Percentiles rank a stretch among this genome's conserved stretches.
phyloP scores from a whole-genome alignment of 2,888 invertebrate species.

The Cerastis leucographa region DNA sequence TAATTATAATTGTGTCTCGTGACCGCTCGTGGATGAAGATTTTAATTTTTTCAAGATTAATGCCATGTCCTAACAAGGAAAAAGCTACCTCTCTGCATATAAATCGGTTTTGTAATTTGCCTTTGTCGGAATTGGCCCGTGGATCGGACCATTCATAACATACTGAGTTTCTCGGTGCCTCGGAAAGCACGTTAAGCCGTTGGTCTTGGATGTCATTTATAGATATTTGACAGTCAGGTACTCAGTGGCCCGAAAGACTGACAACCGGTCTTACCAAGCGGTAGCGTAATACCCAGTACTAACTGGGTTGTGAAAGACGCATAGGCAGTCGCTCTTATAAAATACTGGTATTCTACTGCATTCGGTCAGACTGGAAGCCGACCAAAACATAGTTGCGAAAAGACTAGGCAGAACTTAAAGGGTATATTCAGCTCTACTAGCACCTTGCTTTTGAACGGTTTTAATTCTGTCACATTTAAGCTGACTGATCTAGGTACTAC shows the following conservation, averaged over 20 bases:
- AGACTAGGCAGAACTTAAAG: too few species aligned
- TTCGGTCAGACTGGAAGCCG: too few species aligned
- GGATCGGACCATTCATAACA: background rate
- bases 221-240: background rate
- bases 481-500: too few species aligned
- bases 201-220: background rate
- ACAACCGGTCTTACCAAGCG: background rate
- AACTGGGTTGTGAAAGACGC: too few species aligned
- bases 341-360: too few species aligned
- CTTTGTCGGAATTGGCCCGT: background rate
- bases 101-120: background rate
- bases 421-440: too few species aligned
- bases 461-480: too few species aligned
- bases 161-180: background rate
- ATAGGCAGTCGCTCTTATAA: too few species aligned
- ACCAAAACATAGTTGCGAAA: too few species aligned
- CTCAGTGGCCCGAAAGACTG: background rate
- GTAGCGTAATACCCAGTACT: too few species aligned
- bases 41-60: background rate
- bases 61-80: background rate
- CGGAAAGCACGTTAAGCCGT: background rate
- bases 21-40: background rate
- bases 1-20: conserved; percentile 25
- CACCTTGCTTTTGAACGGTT: too few species aligned
- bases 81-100: background rate